Percentiles rank a stretch among this genome's conserved stretches.
These are phyloP conservation scores for Ctenomys sociabilis DNA, from an alignment of 2,113 vertebrate species.

Conservation along the genomic window DNA sequence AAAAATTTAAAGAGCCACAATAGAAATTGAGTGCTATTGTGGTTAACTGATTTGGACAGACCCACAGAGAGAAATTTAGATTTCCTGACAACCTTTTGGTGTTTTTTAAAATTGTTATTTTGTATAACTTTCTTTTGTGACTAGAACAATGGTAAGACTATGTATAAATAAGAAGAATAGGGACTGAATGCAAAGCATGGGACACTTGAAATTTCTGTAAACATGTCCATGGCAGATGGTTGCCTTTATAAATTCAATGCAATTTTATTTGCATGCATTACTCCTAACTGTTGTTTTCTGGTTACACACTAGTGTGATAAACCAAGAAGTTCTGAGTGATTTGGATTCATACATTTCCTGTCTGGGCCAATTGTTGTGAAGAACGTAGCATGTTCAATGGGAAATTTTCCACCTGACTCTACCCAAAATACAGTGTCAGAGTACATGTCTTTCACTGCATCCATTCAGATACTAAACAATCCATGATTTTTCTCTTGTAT, in stretches of 20 bases:
- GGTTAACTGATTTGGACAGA: slow-evolving; percentile 40
- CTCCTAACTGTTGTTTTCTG: background rate
- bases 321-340: background rate
- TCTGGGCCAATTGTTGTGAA: background rate
- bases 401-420: background rate
- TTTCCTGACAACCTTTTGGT: background rate
- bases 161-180: background rate
- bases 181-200: background rate
- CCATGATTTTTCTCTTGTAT: background rate
- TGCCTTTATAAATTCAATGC: background rate
- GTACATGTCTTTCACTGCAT: background rate
- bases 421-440: background rate
- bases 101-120: background rate
- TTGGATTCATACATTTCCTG: background rate
- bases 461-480: background rate
- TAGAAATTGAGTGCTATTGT: slow-evolving; percentile 29
- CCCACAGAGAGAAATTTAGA: slow-evolving; percentile 6
- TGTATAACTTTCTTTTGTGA: slow-evolving; percentile 28
- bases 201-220: background rate
- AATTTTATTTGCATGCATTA: slow-evolving; percentile 1
- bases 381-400: background rate
- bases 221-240: background rate
- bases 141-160: slow-evolving; percentile 38
- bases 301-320: background rate
- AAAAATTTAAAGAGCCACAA: slow-evolving; percentile 48